These are phyloP conservation scores for Eleginops maclovinus DNA, from an alignment of 2,113 vertebrate genomes.

Conservation along the genomic window DNA sequence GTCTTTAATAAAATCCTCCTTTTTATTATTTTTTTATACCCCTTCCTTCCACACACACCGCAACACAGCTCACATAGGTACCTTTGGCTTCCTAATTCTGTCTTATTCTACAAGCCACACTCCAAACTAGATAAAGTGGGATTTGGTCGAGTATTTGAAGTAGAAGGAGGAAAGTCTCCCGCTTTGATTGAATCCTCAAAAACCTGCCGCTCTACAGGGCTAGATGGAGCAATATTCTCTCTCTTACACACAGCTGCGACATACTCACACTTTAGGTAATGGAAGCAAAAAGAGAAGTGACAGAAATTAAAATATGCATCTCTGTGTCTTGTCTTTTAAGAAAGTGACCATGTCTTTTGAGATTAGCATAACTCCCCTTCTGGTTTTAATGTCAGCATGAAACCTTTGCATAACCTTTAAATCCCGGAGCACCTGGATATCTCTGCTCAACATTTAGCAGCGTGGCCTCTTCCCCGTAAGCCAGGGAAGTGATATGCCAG, in stretches of 20 bases:
- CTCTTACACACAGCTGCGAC: slow-evolving; percentile 11
- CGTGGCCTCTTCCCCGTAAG: background rate
- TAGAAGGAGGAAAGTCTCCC: slow-evolving; percentile 28
- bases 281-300: slow-evolving; percentile 15
- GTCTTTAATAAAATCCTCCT: slow-evolving; percentile 66
- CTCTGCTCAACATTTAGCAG: slow-evolving; percentile 30
- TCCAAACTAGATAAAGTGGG: slow-evolving; percentile 51
- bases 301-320: slow-evolving; percentile 32
- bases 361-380: slow-evolving; percentile 16
- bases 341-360: slow-evolving; percentile 27
- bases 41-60: slow-evolving; percentile 10
- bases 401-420: slow-evolving; percentile 34
- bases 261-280: background rate
- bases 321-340: background rate
- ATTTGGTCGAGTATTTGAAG: slow-evolving; percentile 51
- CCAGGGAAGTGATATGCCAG: slow-evolving; percentile 44
- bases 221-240: slow-evolving; percentile 37
- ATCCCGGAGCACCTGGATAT: slow-evolving; percentile 26
- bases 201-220: slow-evolving; percentile 3
- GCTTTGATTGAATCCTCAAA: slow-evolving; percentile 48
- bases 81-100: slow-evolving; percentile 50
- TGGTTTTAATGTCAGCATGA: slow-evolving; percentile 38
- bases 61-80: slow-evolving; percentile 26
- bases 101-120: slow-evolving; percentile 47
- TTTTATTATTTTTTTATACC: background rate